phyloP scores from a whole-genome alignment of 2,888 invertebrate genomes.

The Andrena trimmerana region DNA sequence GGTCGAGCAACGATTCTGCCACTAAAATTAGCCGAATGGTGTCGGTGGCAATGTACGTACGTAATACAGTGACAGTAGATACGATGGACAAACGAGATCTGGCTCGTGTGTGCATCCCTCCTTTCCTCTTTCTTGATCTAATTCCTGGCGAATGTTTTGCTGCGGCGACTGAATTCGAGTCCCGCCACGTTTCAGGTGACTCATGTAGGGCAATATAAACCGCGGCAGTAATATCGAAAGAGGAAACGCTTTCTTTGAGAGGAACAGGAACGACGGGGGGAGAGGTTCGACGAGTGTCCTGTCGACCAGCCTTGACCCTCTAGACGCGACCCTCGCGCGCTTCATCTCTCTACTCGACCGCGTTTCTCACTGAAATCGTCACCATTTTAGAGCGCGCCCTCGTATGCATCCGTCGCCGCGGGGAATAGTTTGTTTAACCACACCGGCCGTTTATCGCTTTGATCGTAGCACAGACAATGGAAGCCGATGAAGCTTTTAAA shows the following conservation, averaged over 20 bases:
- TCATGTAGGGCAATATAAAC: constrained; percentile 49
- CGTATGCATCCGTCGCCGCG: constrained; percentile 5
- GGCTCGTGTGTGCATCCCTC: neutral
- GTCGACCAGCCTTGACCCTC: constrained; percentile 64
- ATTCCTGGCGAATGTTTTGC: neutral
- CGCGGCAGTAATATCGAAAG: constrained; percentile 40
- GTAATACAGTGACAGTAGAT: neutral
- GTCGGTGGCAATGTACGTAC: no score
- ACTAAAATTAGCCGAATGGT: constrained; percentile 7
- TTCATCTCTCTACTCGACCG: constrained; percentile 58
- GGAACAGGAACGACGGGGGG: constrained; percentile 29
- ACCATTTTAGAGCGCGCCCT: constrained; percentile 35
- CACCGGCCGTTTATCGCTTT: constrained; percentile 26
- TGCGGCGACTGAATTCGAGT: neutral
- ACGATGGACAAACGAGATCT: neutral
- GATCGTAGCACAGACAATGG: constrained; percentile 38
- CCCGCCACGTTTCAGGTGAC: constrained; percentile 21
- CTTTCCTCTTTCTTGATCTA: neutral
- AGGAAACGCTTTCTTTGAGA: constrained; percentile 41
- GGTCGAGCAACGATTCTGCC: neutral
- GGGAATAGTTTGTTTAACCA: constrained; percentile 10
- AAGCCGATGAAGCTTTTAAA: constrained; percentile 38
- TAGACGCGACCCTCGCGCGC: constrained; percentile 23
- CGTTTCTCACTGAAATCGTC: constrained; percentile 58
- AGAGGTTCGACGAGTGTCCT: constrained; percentile 46